These are phyloP conservation scores for Mizuhopecten yessoensis DNA, from an alignment of 1,140 invertebrate genomes.

Conservation along the genomic window DNA sequence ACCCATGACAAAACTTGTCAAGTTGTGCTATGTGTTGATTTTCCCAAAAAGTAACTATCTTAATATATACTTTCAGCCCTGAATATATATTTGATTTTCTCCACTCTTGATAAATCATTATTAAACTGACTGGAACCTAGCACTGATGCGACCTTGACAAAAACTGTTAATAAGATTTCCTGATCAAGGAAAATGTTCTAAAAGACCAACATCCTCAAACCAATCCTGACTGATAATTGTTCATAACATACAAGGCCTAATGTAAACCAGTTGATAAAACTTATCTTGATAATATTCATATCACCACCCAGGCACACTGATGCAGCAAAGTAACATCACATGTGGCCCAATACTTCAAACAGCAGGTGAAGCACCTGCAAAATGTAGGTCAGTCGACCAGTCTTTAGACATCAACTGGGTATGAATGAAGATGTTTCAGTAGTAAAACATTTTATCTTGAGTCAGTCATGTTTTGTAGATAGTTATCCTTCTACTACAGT, in stretches of 20 bases:
- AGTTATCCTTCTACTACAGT: background rate
- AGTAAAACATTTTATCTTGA: conserved; percentile 20
- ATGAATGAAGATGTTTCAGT: conserved; percentile 34
- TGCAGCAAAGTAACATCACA: background rate
- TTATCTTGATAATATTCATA: background rate
- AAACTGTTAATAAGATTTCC: background rate
- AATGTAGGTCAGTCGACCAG: conserved; percentile 37
- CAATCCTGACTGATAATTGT: background rate
- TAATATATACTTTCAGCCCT: too few species aligned
- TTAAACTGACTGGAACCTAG: too few species aligned
- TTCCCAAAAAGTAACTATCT: too few species aligned
- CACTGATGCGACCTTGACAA: too few species aligned
- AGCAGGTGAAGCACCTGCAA: conserved; percentile 23
- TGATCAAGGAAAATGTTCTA: background rate
- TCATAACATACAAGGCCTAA: background rate
- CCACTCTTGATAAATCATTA: too few species aligned
- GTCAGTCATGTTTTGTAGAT: conserved; percentile 14
- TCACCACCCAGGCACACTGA: background rate
- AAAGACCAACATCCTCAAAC: background rate
- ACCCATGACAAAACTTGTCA: too few species aligned
- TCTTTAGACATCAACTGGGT: background rate
- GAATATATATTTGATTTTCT: too few species aligned
- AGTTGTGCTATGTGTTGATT: too few species aligned
- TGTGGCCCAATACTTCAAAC: background rate
- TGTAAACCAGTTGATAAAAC: background rate